Evolutionary conservation across 2,888 invertebrate species (phyloP), one percentile per base, ranked within the genome.

Genomic region (Pinctada fucata): DNA sequence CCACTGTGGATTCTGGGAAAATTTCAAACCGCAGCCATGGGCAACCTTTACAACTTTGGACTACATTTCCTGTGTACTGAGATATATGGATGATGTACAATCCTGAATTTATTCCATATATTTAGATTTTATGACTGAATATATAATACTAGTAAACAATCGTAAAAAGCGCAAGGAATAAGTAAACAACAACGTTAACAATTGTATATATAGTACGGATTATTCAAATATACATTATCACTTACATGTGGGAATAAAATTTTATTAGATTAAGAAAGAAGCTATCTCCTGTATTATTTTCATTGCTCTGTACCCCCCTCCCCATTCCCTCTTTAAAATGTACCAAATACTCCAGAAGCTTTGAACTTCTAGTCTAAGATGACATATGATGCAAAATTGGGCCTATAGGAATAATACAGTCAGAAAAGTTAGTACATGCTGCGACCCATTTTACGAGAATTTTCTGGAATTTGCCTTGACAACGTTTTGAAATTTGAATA

Each of bases 1-100:
- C 2, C 91, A 92, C 77, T 90, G 90, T 82, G 91, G 90, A 4
- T 92, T 91, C 79, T 79, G 90, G 47, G 89, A 91, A 72, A 84
- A 86, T 5, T 72, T 84, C 1, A 75, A 82, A 0, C 83, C 83
- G 6, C 67, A 71, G 4, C 86, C 86, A 2, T 90, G 89, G 89
- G 86, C 89, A 2, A 86, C 87, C 63, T 71, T 75, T 4, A 50
- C 89, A 49, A 80, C 85, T 2, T 48, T 89, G 49, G 87, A 88
- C 49, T 89, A 87, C 76, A 68, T 89, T 8, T 85, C 87, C 52
- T 82, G 87, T 16, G 88, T 89, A 31, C 73, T 88, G 6, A 88
- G 87, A 49, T 87, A 88, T 66, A 69, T 50, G 31, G 31, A 48
- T 8, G 48, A 65, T 13, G n/a, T 31, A 65, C n/a, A 65, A 13